phyloP scores from a whole-genome alignment of 2,888 invertebrate genomes.

The Loripinus fragilis region DNA sequence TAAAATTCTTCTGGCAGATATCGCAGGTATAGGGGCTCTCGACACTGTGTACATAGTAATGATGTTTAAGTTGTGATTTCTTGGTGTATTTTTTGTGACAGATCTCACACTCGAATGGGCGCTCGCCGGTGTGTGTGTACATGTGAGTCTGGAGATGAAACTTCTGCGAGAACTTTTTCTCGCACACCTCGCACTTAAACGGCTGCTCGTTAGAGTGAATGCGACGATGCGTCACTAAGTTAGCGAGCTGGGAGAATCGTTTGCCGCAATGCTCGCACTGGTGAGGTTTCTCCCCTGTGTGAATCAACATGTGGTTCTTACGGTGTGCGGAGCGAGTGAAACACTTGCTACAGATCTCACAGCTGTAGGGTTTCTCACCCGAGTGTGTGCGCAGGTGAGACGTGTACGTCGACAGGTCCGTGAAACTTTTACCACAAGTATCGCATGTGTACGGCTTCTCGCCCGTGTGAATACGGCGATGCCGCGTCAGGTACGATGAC shows the following conservation, averaged over 20 bases:
- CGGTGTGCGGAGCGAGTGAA: background rate
- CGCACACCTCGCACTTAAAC: constrained; percentile 3
- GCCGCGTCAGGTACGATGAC: background rate
- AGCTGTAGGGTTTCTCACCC: background rate
- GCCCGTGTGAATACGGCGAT: constrained; percentile 4
- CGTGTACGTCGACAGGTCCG: constrained; percentile 1
- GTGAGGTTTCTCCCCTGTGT: constrained; percentile 14
- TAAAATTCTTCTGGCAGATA: constrained; percentile 19
- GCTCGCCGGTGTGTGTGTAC: background rate
- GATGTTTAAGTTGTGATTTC: constrained; percentile 22
- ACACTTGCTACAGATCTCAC: constrained; percentile 17
- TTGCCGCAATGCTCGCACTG: constrained; percentile 15
- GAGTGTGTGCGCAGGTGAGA: background rate
- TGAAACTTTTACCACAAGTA: constrained; percentile 14
- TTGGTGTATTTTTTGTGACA: constrained; percentile 15
- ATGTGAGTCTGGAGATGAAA: constrained; percentile 1
- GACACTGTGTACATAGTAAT: constrained; percentile 20
- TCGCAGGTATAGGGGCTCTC: constrained; percentile 21
- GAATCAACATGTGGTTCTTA: constrained; percentile 21
- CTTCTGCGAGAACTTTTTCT: background rate
- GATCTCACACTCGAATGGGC: constrained; percentile 8
- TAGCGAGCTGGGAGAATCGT: background rate
- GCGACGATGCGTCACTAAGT: constrained; percentile 4
- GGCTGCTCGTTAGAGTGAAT: constrained; percentile 4
- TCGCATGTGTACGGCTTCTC: constrained; percentile 11